phyloP scores from a whole-genome alignment of 2,113 vertebrate species.

The Porphyrio hochstetteri region DNA sequence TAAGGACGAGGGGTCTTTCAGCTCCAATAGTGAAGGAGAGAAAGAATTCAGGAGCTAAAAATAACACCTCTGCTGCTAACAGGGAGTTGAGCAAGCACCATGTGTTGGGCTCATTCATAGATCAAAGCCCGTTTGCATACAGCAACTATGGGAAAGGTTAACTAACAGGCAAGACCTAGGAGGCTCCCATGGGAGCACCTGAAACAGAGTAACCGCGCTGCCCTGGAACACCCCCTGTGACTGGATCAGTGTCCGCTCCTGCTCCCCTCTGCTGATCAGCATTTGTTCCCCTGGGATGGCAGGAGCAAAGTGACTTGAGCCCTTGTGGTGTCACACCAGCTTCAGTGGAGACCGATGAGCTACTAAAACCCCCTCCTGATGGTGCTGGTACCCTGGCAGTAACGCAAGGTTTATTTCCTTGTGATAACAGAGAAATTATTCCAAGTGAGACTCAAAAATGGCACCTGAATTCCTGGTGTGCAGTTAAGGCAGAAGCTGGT shows the following conservation, averaged over 20 bases:
- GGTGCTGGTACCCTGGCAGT: not conserved
- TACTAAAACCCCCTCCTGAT: not conserved
- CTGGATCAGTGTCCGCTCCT: not conserved
- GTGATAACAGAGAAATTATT: not conserved
- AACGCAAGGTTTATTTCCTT: not conserved
- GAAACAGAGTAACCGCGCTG: fast-evolving
- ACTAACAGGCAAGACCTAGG: not conserved
- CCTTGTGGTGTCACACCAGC: not conserved
- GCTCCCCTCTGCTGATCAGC: not conserved
- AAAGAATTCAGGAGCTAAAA: conserved; percentile 39
- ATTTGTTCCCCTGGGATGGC: not conserved
- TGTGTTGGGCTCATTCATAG: conserved; percentile 19
- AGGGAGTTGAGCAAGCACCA: not conserved
- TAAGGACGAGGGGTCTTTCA: not conserved
- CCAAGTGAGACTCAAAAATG: not conserved
- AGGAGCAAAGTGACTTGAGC: not conserved
- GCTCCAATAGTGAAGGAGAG: not conserved
- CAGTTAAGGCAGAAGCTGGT: not conserved
- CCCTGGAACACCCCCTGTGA: not conserved
- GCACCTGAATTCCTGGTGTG: not conserved
- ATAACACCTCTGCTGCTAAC: conserved; percentile 16
- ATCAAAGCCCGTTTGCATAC: conserved; percentile 4
- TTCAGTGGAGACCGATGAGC: not conserved
- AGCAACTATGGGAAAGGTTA: conserved; percentile 1
- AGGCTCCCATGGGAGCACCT: not conserved